A percentile compares a stretch with the other conserved stretches of the same genome.
Conservation (phyloP, 2,113 vertebrate species). For the Pseudorectes ferrugineus region DNA sequence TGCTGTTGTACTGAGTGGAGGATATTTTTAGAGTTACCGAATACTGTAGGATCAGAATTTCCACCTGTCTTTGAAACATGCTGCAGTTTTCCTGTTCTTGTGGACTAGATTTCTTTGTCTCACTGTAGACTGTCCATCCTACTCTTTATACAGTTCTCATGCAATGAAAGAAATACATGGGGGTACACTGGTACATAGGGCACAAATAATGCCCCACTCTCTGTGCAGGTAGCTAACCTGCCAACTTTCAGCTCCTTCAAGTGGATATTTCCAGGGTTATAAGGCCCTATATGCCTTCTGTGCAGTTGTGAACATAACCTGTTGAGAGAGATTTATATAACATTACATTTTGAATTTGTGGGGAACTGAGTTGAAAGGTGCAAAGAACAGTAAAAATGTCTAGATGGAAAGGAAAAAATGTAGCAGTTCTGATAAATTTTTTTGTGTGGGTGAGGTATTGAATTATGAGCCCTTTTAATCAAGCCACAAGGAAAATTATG, state of each 20-base stretch:
- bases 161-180: not conserved
- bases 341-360: not conserved
- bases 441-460: not conserved
- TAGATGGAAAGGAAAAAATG: not conserved
- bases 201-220: not conserved
- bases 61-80: slow-evolving; percentile 4
- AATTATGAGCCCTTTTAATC: not conserved
- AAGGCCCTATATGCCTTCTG: not conserved
- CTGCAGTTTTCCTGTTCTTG: not conserved
- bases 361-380: not conserved
- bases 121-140: not conserved
- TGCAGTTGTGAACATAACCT: not conserved
- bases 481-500: not conserved
- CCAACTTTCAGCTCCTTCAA: not conserved
- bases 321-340: not conserved
- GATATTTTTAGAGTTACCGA: slow-evolving; percentile 26
- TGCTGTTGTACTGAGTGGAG: not conserved
- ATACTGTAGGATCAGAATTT: slow-evolving; percentile 26
- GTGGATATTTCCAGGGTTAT: not conserved
- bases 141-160: not conserved
- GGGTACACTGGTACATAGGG: not conserved
- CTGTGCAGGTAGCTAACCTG: not conserved
- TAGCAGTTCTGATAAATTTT: not conserved
- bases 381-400: not conserved
- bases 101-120: not conserved